Conservation (phyloP, 2,113 vertebrate species). For the Sylvilagus bachmani region DNA sequence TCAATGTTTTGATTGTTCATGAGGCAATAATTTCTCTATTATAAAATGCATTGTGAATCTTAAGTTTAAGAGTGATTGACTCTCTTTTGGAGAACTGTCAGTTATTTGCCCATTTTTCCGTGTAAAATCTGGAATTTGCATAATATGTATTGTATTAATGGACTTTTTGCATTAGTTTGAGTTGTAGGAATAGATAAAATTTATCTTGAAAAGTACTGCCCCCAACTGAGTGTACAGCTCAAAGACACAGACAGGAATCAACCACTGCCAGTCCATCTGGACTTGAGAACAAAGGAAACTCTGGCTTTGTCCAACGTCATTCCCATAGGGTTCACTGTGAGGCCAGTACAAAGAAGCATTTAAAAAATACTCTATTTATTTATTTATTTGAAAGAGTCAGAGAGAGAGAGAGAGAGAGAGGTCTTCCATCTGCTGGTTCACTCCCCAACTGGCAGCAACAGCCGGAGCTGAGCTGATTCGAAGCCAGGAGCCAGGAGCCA, state of each 20-base stretch:
- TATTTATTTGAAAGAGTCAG: too few relatives aligned
- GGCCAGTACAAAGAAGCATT: not conserved
- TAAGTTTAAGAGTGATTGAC: not conserved
- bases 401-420: too few relatives aligned
- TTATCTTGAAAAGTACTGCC: not conserved
- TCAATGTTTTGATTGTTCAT: not conserved
- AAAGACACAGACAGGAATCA: not conserved
- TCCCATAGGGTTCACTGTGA: not conserved
- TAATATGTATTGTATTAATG: not conserved
- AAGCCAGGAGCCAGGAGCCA: too few relatives aligned
- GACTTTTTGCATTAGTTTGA: not conserved
- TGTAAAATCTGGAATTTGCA: not conserved
- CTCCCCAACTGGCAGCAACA: too few relatives aligned
- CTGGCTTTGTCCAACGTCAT: not conserved
- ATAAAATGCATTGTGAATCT: not conserved
- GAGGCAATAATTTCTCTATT: not conserved
- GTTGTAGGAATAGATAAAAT: not conserved
- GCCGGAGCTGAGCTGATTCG: too few relatives aligned
- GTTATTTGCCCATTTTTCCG: not conserved
- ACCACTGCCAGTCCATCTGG: not conserved
- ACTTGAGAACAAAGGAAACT: not conserved
- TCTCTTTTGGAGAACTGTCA: conserved; percentile 16
- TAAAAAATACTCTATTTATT: not conserved
- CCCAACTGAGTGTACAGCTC: not conserved
- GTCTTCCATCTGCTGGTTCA: too few relatives aligned